phyloP scores from a whole-genome alignment of 64 coral and sea anemone species.

The Dendrophyllia cribrosa region DNA sequence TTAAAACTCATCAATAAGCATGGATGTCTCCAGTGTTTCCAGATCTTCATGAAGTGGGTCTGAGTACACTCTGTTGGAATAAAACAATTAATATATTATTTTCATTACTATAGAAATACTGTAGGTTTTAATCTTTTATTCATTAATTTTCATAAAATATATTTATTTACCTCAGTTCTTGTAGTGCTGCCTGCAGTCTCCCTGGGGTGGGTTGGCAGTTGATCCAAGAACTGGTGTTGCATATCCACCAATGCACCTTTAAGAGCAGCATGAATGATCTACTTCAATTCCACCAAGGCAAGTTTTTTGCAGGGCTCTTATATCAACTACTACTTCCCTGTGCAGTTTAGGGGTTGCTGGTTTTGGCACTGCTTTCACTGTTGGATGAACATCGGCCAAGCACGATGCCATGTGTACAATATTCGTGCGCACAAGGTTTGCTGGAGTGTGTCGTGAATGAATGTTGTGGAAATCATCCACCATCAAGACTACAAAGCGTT shows the following conservation, averaged over 20 bases:
- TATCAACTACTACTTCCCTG: background rate
- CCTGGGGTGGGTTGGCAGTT: background rate
- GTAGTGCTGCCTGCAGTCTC: constrained; percentile 7
- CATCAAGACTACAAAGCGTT: background rate
- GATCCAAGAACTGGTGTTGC: background rate
- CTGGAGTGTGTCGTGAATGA: background rate
- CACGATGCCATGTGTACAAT: constrained; percentile 17
- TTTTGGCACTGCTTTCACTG: background rate
- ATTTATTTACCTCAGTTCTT: background rate
- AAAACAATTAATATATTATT: too few species aligned
- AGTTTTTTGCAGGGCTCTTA: background rate
- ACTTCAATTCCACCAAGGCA: constrained; percentile 2
- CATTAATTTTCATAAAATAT: too few species aligned
- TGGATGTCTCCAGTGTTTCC: too few species aligned
- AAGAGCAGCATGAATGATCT: background rate
- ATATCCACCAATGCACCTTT: background rate
- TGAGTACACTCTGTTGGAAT: too few species aligned
- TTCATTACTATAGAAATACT: too few species aligned
- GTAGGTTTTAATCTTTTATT: too few species aligned
- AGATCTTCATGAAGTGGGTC: too few species aligned
- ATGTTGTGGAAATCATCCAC: constrained; percentile 27
- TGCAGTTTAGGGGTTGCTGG: background rate
- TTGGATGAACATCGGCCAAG: background rate
- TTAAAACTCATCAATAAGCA: constrained; percentile 43
- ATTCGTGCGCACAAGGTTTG: background rate